Percentiles rank a stretch among this genome's conserved stretches.
phyloP scores from a whole-genome alignment of 53 echinoderm and acorn worm genomes.

The Pentamera pediparva region DNA sequence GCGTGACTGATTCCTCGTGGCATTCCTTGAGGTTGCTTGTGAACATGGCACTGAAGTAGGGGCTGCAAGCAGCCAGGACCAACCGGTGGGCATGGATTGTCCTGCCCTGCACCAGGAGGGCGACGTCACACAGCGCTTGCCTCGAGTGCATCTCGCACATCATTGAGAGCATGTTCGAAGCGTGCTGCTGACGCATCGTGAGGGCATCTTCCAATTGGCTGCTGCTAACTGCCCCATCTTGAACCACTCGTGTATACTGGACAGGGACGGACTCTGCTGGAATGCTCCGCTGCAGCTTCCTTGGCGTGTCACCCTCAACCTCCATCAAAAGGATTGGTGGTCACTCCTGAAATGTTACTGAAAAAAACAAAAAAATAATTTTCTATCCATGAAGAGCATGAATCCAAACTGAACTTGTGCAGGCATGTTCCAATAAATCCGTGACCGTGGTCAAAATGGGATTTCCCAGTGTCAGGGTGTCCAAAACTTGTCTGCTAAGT shows the following conservation, averaged over 20 bases:
- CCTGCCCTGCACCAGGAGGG: slow-evolving; percentile 60
- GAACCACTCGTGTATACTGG: slow-evolving; percentile 29
- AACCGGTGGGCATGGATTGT: slow-evolving; percentile 73
- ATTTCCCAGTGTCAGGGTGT: too few species aligned
- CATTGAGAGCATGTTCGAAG: slow-evolving; percentile 53
- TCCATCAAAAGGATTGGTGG: too few species aligned
- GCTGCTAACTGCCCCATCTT: slow-evolving; percentile 76
- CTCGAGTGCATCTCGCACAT: slow-evolving; percentile 60
- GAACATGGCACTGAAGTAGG: slow-evolving; percentile 99
- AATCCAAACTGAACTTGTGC: too few species aligned
- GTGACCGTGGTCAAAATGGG: too few species aligned
- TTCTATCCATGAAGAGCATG: too few species aligned
- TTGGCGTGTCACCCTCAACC: slow-evolving; percentile 22
- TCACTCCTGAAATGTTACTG: too few species aligned
- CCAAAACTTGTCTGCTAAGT: too few species aligned
- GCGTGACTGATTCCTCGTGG: slow-evolving; percentile 56
- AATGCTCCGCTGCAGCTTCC: not conserved
- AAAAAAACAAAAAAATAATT: too few species aligned
- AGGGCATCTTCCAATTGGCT: slow-evolving; percentile 67
- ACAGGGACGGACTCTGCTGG: not conserved
- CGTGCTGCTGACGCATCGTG: slow-evolving; percentile 76
- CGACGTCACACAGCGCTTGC: slow-evolving; percentile 75
- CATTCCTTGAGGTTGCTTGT: slow-evolving; percentile 79
- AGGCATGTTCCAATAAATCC: too few species aligned
- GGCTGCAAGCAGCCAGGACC: slow-evolving; percentile 85